Base-by-base conservation (phyloP, 2,113 vertebrate genomes). In the Takifugu bimaculatus region DNA sequence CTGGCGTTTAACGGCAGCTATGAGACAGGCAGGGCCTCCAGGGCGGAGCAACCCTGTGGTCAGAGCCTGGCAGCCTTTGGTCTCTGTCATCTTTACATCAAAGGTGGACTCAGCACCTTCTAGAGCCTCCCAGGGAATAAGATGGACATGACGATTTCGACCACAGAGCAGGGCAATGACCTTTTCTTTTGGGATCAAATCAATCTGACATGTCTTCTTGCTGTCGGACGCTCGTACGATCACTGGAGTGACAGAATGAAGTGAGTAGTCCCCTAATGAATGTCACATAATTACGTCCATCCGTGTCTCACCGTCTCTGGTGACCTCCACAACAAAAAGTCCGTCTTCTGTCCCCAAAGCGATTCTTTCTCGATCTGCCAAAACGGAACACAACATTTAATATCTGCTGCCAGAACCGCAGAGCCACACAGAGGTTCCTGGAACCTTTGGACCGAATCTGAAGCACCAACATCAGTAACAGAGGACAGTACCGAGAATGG, bases 201-300 rank as follows among this genome's bases (percentile, higher is more conserved):
- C 95, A 0, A 99, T 94, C 91, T 98, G 97, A 75, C 92, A 82
- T n/a, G 98, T 93, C 60, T 94, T 98, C 90, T 98, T 98, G 75
- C 93, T 95, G 91, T 98, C 97, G 1, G 93, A 91, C 3, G 94
- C 97, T 1, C 97, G 92, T 26, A 99, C 92, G 3, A 98, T 98
- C 76, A 99, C 97, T 99, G 85, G 0, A 45, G 75, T 39, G 15
- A 60, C 9, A 42, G 7, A 11, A 13, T 12, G n/a, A 10, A 26
- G 27, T 3, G 26, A 43, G 3, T 47, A 4, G 11, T 35, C 11
- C 6, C 1, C 5, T 13, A n/a, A 5, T 3, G 26, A 15, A 62
- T 2, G 25, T 52, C 26, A 20, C 1, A 54, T 44, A 13, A 59
- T 90, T n/a, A 5, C 4, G 27, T 5, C 29, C 12, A 1, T 13